phyloP scores from a whole-genome alignment of 2,113 vertebrate species.

The Alouatta palliata region DNA sequence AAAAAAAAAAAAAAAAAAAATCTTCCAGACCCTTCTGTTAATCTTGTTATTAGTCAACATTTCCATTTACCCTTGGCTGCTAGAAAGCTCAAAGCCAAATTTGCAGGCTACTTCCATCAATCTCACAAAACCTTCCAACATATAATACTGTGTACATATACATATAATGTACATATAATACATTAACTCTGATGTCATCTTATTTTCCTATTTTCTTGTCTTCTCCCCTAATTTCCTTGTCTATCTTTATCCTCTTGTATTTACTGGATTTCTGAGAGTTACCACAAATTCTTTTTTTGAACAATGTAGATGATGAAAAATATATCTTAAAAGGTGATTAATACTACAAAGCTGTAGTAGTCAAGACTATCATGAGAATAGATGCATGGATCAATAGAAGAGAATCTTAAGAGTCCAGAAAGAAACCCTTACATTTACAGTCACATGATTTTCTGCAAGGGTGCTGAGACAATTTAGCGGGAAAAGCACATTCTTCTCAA shows the following conservation, averaged over 20 bases:
- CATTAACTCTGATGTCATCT: background rate
- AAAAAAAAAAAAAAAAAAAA: no score
- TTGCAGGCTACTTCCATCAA: background rate
- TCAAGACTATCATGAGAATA: background rate
- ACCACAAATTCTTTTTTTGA: background rate
- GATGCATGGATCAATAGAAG: background rate
- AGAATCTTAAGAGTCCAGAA: background rate
- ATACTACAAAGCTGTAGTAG: background rate
- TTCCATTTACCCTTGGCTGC: background rate
- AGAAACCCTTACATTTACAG: background rate
- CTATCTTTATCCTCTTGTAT: background rate
- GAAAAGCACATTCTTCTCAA: background rate
- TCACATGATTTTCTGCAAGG: background rate
- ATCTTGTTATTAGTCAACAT: background rate
- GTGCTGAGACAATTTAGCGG: background rate
- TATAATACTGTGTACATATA: background rate
- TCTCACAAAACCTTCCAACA: background rate
- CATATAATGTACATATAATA: no score
- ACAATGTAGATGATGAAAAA: background rate
- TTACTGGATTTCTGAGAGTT: background rate
- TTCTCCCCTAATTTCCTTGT: background rate
- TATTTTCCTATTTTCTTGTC: background rate
- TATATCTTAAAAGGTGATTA: background rate
- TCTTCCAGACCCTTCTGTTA: background rate
- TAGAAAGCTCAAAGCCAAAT: constrained; percentile 21